Conservation (phyloP, 2,888 invertebrate genomes). For the Eubasilissa splendida region DNA sequence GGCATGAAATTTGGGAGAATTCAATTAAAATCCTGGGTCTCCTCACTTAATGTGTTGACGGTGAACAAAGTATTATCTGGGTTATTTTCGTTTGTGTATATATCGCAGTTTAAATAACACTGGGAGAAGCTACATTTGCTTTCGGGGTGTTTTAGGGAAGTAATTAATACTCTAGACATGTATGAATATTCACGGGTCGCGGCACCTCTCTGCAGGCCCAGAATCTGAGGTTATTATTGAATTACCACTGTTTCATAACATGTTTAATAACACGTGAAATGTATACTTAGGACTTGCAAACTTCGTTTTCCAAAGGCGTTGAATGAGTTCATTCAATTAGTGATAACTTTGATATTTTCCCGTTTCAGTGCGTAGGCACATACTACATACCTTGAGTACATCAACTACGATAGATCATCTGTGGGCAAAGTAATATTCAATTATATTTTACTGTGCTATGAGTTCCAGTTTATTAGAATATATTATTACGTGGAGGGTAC, state of each 20-base stretch:
- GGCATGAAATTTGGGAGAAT: too few species aligned
- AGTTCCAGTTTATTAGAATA: too few species aligned
- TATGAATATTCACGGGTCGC: constrained; percentile 19
- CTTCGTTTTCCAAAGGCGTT: background rate
- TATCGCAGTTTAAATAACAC: too few species aligned
- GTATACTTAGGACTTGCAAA: background rate
- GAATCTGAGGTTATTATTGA: constrained; percentile 13
- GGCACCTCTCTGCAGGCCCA: background rate
- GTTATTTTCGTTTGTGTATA: too few species aligned
- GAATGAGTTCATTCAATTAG: constrained; percentile 7
- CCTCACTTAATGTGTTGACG: too few species aligned
- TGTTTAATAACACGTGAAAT: constrained; percentile 25
- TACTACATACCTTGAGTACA: too few species aligned
- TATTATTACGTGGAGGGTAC: too few species aligned
- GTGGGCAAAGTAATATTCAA: too few species aligned
- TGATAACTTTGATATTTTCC: background rate
- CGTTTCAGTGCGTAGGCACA: background rate
- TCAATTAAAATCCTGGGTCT: too few species aligned
- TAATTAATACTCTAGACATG: constrained; percentile 12
- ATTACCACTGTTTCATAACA: constrained; percentile 17
- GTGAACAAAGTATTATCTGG: too few species aligned
- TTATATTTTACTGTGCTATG: too few species aligned
- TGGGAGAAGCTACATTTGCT: background rate
- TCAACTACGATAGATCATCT: too few species aligned
- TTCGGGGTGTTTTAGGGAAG: constrained; percentile 4